Base-by-base conservation (phyloP, 1,140 invertebrate species). In the Musca vetustissima region DNA sequence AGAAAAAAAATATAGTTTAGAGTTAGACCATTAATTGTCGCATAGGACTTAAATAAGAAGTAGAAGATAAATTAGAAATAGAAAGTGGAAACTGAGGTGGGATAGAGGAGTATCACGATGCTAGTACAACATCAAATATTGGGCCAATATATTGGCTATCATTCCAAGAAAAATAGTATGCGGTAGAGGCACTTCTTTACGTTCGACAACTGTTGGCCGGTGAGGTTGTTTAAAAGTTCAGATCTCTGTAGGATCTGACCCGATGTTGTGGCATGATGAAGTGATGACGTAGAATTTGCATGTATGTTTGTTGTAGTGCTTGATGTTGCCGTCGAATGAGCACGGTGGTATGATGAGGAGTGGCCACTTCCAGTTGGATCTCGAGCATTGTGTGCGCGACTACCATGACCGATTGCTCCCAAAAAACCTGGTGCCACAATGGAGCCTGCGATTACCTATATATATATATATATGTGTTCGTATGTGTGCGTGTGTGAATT, bases 361-460 rank as follows among this genome's bases (percentile, higher is more conserved):
- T 74, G 71, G 47, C 70, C 66, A 65, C 70, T 66, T 53, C 73
- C 77, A 48, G 73, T 71, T 53, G 71, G 70, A 66, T 71, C 66
- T 50, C 79, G 79, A 53, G 76, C 67, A 72, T 79, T 78, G 61
- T 80, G 78, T 61, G 78, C 78, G 43, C 77, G 77, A 69, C 74
- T 79, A 70, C 78, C 78, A 64, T 79, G 78, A 21, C 79, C 73
- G 49, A 81, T 61, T 21, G 79, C 78, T 28, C 78, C 75, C 65
- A 76, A 71, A 75, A 81, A 81, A 73, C 79, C 79, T 52, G 79
- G 79, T 49, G 79, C 79, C 21, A 79, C 75, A 69, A 81, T 80
- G n/a, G 79, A 80, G 66, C 79, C 79, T 69, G 79, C 77, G 59
- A 81, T 80, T 71, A 81, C 73, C 79, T 80, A 73, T 47, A 71